phyloP scores from a whole-genome alignment of 2,888 invertebrate genomes.

The Opisthograptis luteolata region DNA sequence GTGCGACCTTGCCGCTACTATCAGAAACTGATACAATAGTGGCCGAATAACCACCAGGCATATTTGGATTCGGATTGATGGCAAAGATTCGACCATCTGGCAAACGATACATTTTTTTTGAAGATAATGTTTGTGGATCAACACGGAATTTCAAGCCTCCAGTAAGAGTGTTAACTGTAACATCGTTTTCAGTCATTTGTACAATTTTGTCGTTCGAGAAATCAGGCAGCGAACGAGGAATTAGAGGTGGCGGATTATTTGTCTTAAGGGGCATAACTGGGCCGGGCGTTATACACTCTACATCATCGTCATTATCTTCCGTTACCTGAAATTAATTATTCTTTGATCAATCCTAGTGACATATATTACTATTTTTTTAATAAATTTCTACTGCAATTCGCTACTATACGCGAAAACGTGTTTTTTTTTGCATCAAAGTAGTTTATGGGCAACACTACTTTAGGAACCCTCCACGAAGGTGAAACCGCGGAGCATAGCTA shows the following conservation, averaged over 20 bases:
- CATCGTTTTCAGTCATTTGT: constrained; percentile 81
- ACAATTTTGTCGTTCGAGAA: constrained; percentile 68
- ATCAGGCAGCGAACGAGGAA: constrained; percentile 52
- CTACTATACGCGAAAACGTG: no score
- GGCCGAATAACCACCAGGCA: constrained; percentile 82
- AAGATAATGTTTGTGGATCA: constrained; percentile 78
- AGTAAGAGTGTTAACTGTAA: constrained; percentile 75
- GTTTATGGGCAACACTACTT: no score
- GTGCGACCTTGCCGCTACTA: constrained; percentile 43
- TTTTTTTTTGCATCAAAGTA: no score
- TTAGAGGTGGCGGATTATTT: constrained; percentile 47
- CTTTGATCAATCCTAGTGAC: not conserved
- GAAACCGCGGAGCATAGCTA: no score
- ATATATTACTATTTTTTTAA: no score
- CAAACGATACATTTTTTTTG: constrained; percentile 80
- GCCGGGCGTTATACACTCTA: constrained; percentile 76
- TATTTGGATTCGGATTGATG: constrained; percentile 75
- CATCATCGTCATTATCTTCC: constrained; percentile 79
- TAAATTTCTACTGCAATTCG: no score
- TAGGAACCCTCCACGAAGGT: no score
- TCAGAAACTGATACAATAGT: constrained; percentile 79
- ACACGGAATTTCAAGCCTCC: constrained; percentile 80
- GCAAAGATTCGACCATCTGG: constrained; percentile 81
- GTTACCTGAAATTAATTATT: constrained; percentile 56
- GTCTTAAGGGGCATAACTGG: constrained; percentile 58